Conservation (phyloP, 2,113 vertebrate genomes). For the Dipodomys ordii region DNA sequence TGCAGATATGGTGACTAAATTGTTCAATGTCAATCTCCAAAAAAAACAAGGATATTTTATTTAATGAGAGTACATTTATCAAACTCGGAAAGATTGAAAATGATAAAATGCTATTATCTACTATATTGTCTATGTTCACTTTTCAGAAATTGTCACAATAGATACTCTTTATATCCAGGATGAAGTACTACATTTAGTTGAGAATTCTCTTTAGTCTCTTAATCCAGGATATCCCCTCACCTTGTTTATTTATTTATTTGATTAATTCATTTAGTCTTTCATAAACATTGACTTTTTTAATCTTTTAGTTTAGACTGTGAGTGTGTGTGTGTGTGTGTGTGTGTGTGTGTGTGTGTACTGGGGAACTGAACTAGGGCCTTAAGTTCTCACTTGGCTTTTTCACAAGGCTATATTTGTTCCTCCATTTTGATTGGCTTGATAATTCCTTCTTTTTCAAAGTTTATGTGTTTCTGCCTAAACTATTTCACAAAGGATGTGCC, state of each 20-base stretch:
- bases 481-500: background rate
- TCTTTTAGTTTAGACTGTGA: background rate
- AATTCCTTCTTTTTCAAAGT: background rate
- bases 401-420: no score
- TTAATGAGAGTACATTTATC: background rate
- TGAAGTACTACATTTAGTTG: background rate
- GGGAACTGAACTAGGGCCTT: no score
- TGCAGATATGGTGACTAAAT: slow-evolving; percentile 3
- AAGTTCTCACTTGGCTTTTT: no score
- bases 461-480: background rate
- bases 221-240: background rate
- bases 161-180: slow-evolving; percentile 2
- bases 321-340: background rate
- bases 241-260: slow-evolving; percentile 2
- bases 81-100: slow-evolving; percentile 42
- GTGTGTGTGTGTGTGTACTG: no score
- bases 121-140: slow-evolving; percentile 6
- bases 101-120: slow-evolving; percentile 22
- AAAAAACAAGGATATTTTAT: slow-evolving; percentile 31
- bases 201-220: background rate
- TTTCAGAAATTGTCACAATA: slow-evolving; percentile 5
- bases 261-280: background rate
- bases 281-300: background rate
- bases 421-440: background rate
- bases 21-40: slow-evolving; percentile 23